Evolutionary conservation across 2,113 vertebrate genomes (phyloP), one percentile per base, ranked within the genome.

Genomic region (Morone saxatilis): DNA sequence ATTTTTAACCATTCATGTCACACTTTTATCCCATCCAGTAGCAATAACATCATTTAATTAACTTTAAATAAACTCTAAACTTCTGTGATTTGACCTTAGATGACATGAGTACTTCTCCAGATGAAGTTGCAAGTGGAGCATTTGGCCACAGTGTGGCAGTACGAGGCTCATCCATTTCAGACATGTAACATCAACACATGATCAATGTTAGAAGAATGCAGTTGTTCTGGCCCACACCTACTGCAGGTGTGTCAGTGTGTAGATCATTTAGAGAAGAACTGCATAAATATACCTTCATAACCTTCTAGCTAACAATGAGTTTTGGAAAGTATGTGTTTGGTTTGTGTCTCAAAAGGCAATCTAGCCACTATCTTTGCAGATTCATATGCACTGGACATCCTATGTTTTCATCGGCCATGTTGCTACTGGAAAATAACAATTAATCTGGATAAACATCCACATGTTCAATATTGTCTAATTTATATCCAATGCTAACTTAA

Each of bases 111-210:
- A 41, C 4, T 40, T 31, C 7, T 22, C 12, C 4, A 36, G 12
- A 67, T 60, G 9, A 71, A 51, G 53, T 17, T 62, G 61, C 7
- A 77, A 13, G 17, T 71, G 6, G 17, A 41, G 4, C 38, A 57
- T 80, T 71, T 81, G 75, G 60, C 81, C 84, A 82, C 76, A 54
- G 60, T 2, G 59, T 77, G 89, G 84, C 78, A 74, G 53, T 40
- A 88, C 56, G 17, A 66, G 45, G 41, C 61, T 19, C 19, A 38
- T 74, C 4, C 4, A 36, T 63, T 38, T 67, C 54, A 78, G 13
- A 79, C 13, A 53, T 40, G 41, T 8, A 67, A 19, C 45, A 75
- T 25, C 20, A 10, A 1, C 53, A 20, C 31, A 68, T 75, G 76
- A 78, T 16, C 43, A 22, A 20, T 0, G 0, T 22, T 17, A 13